A percentile compares a stretch with the other conserved stretches of the same genome.
Conservation (phyloP, 2,888 invertebrate species). For the Proisotoma minuta region DNA sequence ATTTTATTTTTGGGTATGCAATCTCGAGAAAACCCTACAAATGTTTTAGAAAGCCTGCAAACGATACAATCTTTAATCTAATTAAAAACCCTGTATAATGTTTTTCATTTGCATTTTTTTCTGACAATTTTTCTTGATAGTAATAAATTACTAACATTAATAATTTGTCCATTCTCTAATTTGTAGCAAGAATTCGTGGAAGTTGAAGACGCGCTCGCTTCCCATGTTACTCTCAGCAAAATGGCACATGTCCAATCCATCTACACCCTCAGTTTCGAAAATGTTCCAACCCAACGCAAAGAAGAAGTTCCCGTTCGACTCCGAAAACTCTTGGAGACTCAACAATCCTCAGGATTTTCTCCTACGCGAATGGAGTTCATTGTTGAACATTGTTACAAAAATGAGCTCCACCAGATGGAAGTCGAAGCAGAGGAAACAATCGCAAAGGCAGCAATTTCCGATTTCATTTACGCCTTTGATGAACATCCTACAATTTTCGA, state of each 20-base stretch:
- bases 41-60: too few species aligned
- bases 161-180: too few species aligned
- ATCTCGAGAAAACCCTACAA: too few species aligned
- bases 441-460: slow-evolving; percentile 17
- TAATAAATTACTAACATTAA: too few species aligned
- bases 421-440: slow-evolving; percentile 22
- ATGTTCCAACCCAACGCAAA: slow-evolving; percentile 14
- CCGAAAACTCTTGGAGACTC: slow-evolving; percentile 8
- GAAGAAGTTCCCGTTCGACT: slow-evolving; percentile 10
- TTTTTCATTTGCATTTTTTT: too few species aligned
- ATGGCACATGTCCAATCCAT: slow-evolving; percentile 13
- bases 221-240: slow-evolving; percentile 19
- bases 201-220: slow-evolving; percentile 54
- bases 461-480: slow-evolving; percentile 25
- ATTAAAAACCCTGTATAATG: too few species aligned
- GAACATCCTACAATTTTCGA: slow-evolving; percentile 26
- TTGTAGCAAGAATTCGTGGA: slow-evolving; percentile 8
- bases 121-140: too few species aligned
- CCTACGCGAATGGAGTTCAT: slow-evolving; percentile 12
- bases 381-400: slow-evolving; percentile 15
- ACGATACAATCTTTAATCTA: too few species aligned
- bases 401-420: slow-evolving; percentile 23
- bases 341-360: slow-evolving; percentile 7
- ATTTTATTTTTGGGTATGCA: too few species aligned
- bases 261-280: slow-evolving; percentile 16